Evolutionary conservation across 2,888 invertebrate species (phyloP).

Genomic region (Galeruca laticollis): DNA sequence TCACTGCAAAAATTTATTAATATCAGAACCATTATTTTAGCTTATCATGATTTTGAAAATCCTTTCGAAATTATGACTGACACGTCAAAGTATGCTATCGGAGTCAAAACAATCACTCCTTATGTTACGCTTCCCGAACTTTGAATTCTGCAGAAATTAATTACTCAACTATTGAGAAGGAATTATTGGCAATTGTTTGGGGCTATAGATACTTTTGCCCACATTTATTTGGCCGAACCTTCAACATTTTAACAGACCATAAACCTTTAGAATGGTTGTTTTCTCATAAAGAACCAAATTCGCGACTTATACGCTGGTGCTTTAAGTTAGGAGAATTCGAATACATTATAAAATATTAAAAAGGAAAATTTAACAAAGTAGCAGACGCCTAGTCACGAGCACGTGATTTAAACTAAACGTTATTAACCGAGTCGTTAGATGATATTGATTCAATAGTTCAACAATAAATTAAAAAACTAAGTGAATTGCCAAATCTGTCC

Average conservation of each 20-base stretch:
- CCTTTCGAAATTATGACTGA: slow-evolving; percentile 24
- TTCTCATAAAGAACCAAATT: background rate
- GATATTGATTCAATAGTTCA: background rate
- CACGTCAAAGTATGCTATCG: slow-evolving; percentile 34
- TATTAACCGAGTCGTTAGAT: background rate
- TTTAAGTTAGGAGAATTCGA: slow-evolving; percentile 7
- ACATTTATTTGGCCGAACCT: background rate
- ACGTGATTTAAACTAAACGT: background rate
- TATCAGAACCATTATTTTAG: slow-evolving; percentile 19
- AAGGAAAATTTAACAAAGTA: slow-evolving; percentile 11
- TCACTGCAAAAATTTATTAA: too few relatives aligned
- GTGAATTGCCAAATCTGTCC: background rate
- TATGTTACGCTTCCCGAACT: slow-evolving; percentile 19
- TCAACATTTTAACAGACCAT: too few relatives aligned
- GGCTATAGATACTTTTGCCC: background rate
- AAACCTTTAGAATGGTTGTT: background rate
- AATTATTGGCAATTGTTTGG: background rate
- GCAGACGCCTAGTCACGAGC: slow-evolving; percentile 4
- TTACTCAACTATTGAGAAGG: slow-evolving; percentile 1
- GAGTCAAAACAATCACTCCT: slow-evolving; percentile 26
- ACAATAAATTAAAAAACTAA: too few relatives aligned
- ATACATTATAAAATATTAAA: slow-evolving; percentile 13
- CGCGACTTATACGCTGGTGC: background rate
- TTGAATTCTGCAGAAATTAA: slow-evolving; percentile 3
- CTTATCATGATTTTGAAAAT: slow-evolving; percentile 23